These are phyloP conservation scores for Aeoliscus strigatus DNA, from an alignment of 2,797 vertebrate species.

Conservation along the genomic window DNA sequence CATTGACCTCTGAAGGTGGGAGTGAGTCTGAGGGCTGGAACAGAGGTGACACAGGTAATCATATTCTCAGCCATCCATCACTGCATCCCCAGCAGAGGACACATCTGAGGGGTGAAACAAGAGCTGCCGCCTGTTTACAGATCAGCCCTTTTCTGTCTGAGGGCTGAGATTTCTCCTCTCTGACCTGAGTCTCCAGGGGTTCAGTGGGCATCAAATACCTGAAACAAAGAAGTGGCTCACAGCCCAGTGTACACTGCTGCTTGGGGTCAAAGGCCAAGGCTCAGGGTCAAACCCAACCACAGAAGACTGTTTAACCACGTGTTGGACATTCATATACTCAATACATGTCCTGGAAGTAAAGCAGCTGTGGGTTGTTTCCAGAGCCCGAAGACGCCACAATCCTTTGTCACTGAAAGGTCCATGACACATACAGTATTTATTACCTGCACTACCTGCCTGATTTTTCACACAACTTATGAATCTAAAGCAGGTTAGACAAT, in stretches of 20 bases:
- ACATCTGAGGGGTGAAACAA: conserved; percentile 11
- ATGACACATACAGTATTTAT: too few species aligned
- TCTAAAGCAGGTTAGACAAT: too few species aligned
- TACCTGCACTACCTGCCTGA: too few species aligned
- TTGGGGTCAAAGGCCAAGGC: conserved; percentile 35
- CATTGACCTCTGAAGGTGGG: conserved; percentile 65
- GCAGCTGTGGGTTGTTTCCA: background rate
- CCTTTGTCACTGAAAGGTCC: too few species aligned
- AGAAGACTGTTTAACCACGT: conserved; percentile 17
- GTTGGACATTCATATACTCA: conserved; percentile 12
- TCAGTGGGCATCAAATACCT: conserved; percentile 23
- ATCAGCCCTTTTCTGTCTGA: conserved; percentile 4
- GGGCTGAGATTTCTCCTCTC: conserved; percentile 14
- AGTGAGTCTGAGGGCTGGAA: conserved; percentile 32
- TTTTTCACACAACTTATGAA: too few species aligned
- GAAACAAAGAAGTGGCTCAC: conserved; percentile 12
- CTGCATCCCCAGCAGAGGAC: conserved; percentile 25
- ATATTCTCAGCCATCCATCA: conserved; percentile 24
- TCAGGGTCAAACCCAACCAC: conserved; percentile 17
- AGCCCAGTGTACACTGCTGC: conserved; percentile 13
- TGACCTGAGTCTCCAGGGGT: conserved; percentile 24
- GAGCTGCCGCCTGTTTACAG: conserved; percentile 9
- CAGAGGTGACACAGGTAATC: conserved; percentile 46
- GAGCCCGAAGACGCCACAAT: too few species aligned
- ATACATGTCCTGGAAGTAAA: conserved; percentile 4